Percentiles rank a stretch among this genome's conserved stretches.
Evolutionary conservation across 2,113 vertebrate genomes (phyloP).

Genomic region (Seriola dumerili): DNA sequence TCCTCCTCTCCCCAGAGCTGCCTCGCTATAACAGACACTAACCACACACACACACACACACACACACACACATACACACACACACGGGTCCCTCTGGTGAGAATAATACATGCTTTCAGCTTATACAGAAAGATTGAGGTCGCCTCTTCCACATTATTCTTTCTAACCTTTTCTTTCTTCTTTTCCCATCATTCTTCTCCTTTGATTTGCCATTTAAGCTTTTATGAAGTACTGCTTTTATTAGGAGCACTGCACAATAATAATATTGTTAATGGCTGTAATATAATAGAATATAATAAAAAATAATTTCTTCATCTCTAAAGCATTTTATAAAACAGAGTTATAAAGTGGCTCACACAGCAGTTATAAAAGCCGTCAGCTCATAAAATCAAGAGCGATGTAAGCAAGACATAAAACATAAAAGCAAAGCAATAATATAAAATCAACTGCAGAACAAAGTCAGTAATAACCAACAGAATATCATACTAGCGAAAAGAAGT

Average conservation of each 20-base stretch:
- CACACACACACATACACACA: constrained; percentile 16
- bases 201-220: constrained; percentile 26
- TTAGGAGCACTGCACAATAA: constrained; percentile 19
- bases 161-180: constrained; percentile 23
- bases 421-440: constrained; percentile 34
- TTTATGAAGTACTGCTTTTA: constrained; percentile 48
- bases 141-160: constrained; percentile 27
- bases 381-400: constrained; percentile 25
- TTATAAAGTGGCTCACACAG: constrained; percentile 32
- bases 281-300: constrained; percentile 29
- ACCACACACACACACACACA: constrained; percentile 28
- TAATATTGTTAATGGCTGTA: constrained; percentile 44
- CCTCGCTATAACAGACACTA: constrained; percentile 6
- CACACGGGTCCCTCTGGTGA: constrained; percentile 3
- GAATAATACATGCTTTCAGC: constrained; percentile 50
- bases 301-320: constrained; percentile 23
- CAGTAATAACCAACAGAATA: constrained; percentile 24
- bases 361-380: constrained; percentile 17
- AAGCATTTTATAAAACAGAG: constrained; percentile 1
- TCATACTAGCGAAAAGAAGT: not conserved
- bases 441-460: not conserved
- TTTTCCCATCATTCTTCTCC: constrained; percentile 14
- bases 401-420: constrained; percentile 27
- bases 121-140: constrained; percentile 40
- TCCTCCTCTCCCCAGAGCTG: constrained; percentile 4